Conservation (phyloP, 1,140 invertebrate genomes). For the Adoxophyes honmai region DNA sequence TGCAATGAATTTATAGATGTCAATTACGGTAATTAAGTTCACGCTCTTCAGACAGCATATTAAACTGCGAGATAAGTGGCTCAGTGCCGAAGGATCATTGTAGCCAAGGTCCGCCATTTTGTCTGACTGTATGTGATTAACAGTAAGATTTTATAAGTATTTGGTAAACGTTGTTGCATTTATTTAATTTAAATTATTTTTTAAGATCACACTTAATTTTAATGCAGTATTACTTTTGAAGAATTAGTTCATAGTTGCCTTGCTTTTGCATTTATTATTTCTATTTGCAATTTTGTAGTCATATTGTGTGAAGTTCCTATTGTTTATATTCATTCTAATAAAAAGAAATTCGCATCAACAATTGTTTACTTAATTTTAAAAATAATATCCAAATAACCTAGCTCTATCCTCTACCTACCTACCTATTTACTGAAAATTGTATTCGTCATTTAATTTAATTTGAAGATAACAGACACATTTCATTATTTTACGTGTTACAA, state of each 20-base stretch:
- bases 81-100: neutral
- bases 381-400: no score
- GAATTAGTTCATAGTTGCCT: neutral
- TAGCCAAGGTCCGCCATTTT: neutral
- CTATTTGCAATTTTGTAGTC: neutral
- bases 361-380: no score
- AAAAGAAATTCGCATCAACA: neutral
- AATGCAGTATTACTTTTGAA: slow-evolving; percentile 6
- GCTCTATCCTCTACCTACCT: no score
- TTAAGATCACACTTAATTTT: neutral
- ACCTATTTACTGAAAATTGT: no score
- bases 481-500: no score
- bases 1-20: slow-evolving; percentile 7
- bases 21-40: slow-evolving; percentile 1
- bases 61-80: neutral
- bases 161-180: neutral
- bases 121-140: slow-evolving; percentile 5
- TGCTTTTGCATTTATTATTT: slow-evolving; percentile 1
- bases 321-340: slow-evolving; percentile 22
- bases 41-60: neutral
- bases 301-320: slow-evolving; percentile 28
- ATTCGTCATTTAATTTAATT: no score
- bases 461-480: no score
- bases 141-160: slow-evolving; percentile 8
- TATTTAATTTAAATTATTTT: slow-evolving; percentile 4